Base-by-base conservation (phyloP, 2,888 invertebrate genomes). In the Eupithecia dodoneata region DNA sequence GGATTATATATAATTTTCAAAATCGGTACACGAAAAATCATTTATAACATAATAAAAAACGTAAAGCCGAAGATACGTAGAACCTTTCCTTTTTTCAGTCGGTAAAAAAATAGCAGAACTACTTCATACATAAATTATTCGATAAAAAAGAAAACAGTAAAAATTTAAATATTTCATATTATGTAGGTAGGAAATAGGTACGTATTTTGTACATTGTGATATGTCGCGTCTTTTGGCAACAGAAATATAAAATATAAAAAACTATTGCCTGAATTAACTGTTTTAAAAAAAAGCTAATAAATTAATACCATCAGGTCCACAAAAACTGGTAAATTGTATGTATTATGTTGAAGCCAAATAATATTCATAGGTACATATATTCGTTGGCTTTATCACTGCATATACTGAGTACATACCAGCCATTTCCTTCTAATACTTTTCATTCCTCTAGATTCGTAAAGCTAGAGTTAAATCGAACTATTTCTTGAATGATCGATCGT, bases 201-300 rank as follows among this genome's bases (percentile, higher is more conserved):
- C 79, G 52, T 77, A 55, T 74, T 80, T 80, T 78, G 78, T 76
- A 80, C 75, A 75, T 76, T 78, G 75, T 82, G 82, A 83, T 83
- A 83, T 81, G 82, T 81, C 67, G 75, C 72, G 67, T 73, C n/a
- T 65, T 67, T 18, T 74, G 74, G 72, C 74, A 42, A 71, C 47
- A 52, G 47, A 75, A 76, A 71, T 69, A 72, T 13, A 41, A 30
- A 30, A 30, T 30, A 30, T 30, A 30, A 30, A 30, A 30, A 30
- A 30, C 30, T 59, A 45, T 44, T 70, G 45, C 47, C 59, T 47
- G 72, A 72, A 65, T 12, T 71, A 42, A n/a, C n/a, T 45, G 15
- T 15, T 13, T 1, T 15, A 41, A 66, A 66, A 42, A 66, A 10
- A 4, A 55, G 2, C 55, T 63, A 63, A 66, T 13, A 42, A 66